Evolutionary conservation across 2,797 vertebrate species (phyloP), one percentile per base, ranked within the genome.

Genomic region (Crenuchus spilurus): DNA sequence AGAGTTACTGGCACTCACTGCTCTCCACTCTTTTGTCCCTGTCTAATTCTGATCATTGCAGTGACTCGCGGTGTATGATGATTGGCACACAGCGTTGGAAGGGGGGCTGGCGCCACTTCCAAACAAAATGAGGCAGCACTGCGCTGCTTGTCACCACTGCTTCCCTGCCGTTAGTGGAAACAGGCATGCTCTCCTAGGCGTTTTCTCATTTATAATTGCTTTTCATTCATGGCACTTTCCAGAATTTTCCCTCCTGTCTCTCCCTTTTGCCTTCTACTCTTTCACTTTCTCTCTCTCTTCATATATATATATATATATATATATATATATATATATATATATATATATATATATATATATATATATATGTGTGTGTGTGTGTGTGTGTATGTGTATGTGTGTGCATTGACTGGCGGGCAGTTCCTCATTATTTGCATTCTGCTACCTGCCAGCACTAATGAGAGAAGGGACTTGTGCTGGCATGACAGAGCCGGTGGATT

Each of bases 391-490:
- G n/a, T n/a, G n/a, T n/a, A n/a, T n/a, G n/a, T n/a, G 87, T 86
- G 85, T 86, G 62, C 64, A 83, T 85, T 91, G 91, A 91, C 90
- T 92, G 84, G 88, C 83, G 81, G 92, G 89, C 89, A 90, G 84
- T 88, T 89, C 81, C 92, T 93, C 91, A 92, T 93, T 93, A 94
- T 92, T 91, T 88, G 88, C 86, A 91, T 92, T 89, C 87, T 91
- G 89, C 91, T 90, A 90, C 89, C 88, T 92, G 92, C 88, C 92
- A 91, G 77, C 82, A 89, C 89, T 93, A 94, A 93, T 92, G 92
- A 93, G 92, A 84, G 82, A 84, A 87, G 91, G 90, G 91, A 92
- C 88, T 82, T 31, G 14, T 84, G 87, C 81, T 80, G 83, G 82
- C 70, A 78, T 87, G 86, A 90, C 85, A 88, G 84, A 88, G 81